Percentiles rank a stretch among this genome's conserved stretches.
These are phyloP conservation scores for Ceratina japonica DNA, from an alignment of 1,140 invertebrate species.

Conservation along the genomic window DNA sequence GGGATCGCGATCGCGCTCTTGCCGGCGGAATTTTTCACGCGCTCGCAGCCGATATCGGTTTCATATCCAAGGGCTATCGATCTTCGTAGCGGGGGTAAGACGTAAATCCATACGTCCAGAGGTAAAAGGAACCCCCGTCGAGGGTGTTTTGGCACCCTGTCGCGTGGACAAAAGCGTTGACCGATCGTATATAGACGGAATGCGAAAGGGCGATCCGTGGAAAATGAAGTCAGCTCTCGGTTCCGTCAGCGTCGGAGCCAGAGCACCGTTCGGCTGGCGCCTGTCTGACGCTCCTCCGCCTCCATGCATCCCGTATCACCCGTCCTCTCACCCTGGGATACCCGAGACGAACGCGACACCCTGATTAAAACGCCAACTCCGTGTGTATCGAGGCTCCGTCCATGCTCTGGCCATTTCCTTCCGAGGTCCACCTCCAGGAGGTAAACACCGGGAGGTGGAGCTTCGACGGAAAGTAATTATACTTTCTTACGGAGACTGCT, in stretches of 20 bases:
- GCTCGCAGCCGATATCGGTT: slow-evolving; percentile 7
- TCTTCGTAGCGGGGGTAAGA: slow-evolving; percentile 38
- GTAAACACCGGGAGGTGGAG: slow-evolving; percentile 50
- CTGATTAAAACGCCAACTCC: slow-evolving; percentile 72
- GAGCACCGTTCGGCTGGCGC: slow-evolving; percentile 65
- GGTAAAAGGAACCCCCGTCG: slow-evolving; percentile 32
- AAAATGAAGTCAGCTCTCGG: slow-evolving; percentile 66
- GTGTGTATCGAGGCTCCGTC: slow-evolving; percentile 56
- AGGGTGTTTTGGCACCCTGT: slow-evolving; percentile 61
- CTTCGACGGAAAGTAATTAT: slow-evolving; percentile 57
- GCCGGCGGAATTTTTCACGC: neutral
- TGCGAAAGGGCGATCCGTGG: slow-evolving; percentile 60
- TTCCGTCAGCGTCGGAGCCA: slow-evolving; percentile 57
- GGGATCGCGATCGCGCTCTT: neutral
- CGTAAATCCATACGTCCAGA: slow-evolving; percentile 25
- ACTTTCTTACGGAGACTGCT: slow-evolving; percentile 28
- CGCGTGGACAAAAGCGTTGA: slow-evolving; percentile 59
- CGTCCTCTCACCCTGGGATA: slow-evolving; percentile 51
- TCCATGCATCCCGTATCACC: slow-evolving; percentile 42
- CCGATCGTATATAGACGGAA: slow-evolving; percentile 51
- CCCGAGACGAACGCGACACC: slow-evolving; percentile 67
- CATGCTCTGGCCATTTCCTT: slow-evolving; percentile 43
- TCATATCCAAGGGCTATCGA: slow-evolving; percentile 43
- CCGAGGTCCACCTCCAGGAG: slow-evolving; percentile 31
- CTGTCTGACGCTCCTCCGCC: slow-evolving; percentile 64